Percentiles rank a stretch among this genome's conserved stretches.
phyloP scores from a whole-genome alignment of 1,140 invertebrate genomes.

The Hestina assimilis region DNA sequence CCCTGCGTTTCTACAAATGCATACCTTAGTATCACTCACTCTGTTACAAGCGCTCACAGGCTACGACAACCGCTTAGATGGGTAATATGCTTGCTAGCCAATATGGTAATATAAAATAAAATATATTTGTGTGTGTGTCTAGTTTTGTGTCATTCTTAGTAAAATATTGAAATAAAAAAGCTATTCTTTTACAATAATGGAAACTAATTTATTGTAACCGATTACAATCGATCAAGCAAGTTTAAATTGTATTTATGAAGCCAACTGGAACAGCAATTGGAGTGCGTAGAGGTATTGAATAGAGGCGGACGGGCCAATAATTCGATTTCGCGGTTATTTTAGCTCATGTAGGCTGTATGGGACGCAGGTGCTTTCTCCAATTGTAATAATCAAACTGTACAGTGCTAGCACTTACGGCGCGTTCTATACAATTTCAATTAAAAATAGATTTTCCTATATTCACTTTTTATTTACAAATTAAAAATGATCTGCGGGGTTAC shows the following conservation, averaged over 20 bases:
- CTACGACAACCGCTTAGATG: too few species aligned
- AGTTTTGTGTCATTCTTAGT: too few species aligned
- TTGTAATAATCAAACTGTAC: slow-evolving; percentile 53
- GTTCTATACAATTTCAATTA: slow-evolving; percentile 17
- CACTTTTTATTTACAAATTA: neutral
- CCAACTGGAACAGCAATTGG: slow-evolving; percentile 45
- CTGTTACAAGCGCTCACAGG: too few species aligned
- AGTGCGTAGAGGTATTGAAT: slow-evolving; percentile 58
- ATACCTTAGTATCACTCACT: too few species aligned
- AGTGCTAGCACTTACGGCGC: slow-evolving; percentile 10
- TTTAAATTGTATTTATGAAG: slow-evolving; percentile 36
- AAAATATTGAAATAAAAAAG: too few species aligned
- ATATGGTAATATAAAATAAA: neutral
- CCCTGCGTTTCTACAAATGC: too few species aligned
- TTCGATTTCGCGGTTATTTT: slow-evolving; percentile 72
- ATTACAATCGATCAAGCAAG: slow-evolving; percentile 13
- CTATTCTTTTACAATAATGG: too few species aligned
- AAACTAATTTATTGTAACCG: neutral
- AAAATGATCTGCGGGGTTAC: neutral
- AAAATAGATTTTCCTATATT: slow-evolving; percentile 12
- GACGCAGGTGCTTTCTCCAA: slow-evolving; percentile 56
- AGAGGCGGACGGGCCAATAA: slow-evolving; percentile 54
- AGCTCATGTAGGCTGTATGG: slow-evolving; percentile 48
- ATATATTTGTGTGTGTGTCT: neutral
- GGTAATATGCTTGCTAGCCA: too few species aligned